Evolutionary conservation across 2,797 vertebrate genomes (phyloP), one percentile per base, ranked within the genome.

Genomic region (Crenichthys baileyi): DNA sequence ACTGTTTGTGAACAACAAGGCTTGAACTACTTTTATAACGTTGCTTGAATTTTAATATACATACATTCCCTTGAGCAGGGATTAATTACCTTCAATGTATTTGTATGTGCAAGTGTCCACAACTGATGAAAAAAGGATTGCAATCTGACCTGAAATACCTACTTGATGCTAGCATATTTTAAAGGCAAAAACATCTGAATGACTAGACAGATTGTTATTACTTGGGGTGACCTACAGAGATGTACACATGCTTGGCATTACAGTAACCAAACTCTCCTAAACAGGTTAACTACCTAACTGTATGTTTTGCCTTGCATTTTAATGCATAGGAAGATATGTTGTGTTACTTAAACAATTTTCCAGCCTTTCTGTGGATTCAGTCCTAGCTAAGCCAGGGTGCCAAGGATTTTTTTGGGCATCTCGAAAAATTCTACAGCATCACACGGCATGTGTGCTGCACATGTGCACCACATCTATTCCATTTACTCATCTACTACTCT

Each of bases 1-100:
- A 72, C 75, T 76, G 82, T 86, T 88, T 82, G 76, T 84, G 81
- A 85, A 90, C 88, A 61, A 55, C 79, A 77, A 78, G 51, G 48
- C 80, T 80, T 82, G 51, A 73, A 53, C 56, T 48, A 29, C 70
- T 75, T 84, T 56, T 79, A 75, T 78, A 75, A 79, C 83, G 61
- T 79, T 83, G 84, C 75, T 72, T 53, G 70, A 63, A 85, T 86
- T 81, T 39, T 50, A 75, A 82, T 83, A 48, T 15, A n/a, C 75
- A 79, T 65, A 39, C n/a, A 53, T 63, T 70, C 8, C 1, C 63
- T 73, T 63, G 73, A 73, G 56, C 29, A 63, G 75, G 20, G 15
- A 3, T 72, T 82, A 46, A 76, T 88, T 81, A 82, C 74, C 63
- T 85, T 84, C 77, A 73, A 73, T 82, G 75, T 53, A 81, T 78